These are phyloP conservation scores for Dimorphilus gyrociliatus DNA, from an alignment of 2,888 invertebrate genomes.

Conservation along the genomic window DNA sequence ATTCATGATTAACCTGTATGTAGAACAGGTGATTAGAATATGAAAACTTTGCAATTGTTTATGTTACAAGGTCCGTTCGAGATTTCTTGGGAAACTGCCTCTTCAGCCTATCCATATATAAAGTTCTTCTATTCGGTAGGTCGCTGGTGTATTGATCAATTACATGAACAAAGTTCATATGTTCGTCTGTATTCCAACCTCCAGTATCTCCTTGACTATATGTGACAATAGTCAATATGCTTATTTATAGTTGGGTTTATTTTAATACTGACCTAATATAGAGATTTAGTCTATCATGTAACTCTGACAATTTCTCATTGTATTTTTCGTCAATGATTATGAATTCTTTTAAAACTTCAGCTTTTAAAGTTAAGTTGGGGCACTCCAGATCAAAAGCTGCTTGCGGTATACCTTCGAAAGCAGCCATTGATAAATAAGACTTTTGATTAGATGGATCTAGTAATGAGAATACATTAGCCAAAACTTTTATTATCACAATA, in stretches of 20 bases:
- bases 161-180: slow-evolving; percentile 23
- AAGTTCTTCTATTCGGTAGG: slow-evolving; percentile 22
- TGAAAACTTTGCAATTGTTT: not conserved
- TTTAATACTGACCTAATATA: too few relatives aligned
- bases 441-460: too few relatives aligned
- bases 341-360: slow-evolving; percentile 28
- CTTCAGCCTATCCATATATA: slow-evolving; percentile 26
- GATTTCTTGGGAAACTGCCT: slow-evolving; percentile 23
- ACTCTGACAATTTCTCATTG: slow-evolving; percentile 16
- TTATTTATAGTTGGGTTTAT: not conserved
- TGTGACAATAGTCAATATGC: not conserved
- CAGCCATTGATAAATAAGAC: too few relatives aligned
- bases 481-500: too few relatives aligned
- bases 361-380: slow-evolving; percentile 25
- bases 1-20: slow-evolving; percentile 28
- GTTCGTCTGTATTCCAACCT: slow-evolving; percentile 28
- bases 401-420: slow-evolving; percentile 28
- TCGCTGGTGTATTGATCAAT: slow-evolving; percentile 27
- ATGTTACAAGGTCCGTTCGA: slow-evolving; percentile 22
- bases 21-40: not conserved
- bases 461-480: too few relatives aligned
- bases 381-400: slow-evolving; percentile 31
- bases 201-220: slow-evolving; percentile 14
- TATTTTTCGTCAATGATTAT: slow-evolving; percentile 29
- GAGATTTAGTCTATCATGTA: too few relatives aligned